Evolutionary conservation across 2,797 vertebrate genomes (phyloP).

Genomic region (Protonibea diacanthus): DNA sequence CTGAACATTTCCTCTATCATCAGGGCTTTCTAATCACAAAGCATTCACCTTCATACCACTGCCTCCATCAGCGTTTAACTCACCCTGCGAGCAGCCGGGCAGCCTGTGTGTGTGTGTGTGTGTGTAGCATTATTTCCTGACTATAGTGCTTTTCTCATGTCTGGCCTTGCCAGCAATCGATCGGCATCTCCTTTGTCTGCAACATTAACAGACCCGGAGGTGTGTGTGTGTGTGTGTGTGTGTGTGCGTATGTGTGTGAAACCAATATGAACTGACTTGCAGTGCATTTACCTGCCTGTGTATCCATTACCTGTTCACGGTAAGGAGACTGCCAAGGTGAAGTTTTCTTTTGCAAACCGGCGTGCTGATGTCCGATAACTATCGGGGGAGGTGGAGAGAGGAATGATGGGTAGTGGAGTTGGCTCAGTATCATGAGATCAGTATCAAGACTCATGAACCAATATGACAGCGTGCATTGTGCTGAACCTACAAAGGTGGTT

Average conservation of each 20-base stretch:
- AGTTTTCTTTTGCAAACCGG: constrained; percentile 54
- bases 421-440: constrained; percentile 46
- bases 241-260: constrained; percentile 51
- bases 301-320: constrained; percentile 75
- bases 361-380: constrained; percentile 64
- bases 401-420: constrained; percentile 63
- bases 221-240: constrained; percentile 52
- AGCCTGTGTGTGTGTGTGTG: constrained; percentile 7
- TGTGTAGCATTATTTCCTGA: constrained; percentile 67
- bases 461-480: background rate
- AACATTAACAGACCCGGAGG: constrained; percentile 74
- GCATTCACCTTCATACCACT: constrained; percentile 75
- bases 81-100: constrained; percentile 48
- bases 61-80: constrained; percentile 75
- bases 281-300: constrained; percentile 67
- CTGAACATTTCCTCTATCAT: constrained; percentile 76
- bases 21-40: constrained; percentile 75
- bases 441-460: constrained; percentile 27
- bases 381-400: constrained; percentile 38
- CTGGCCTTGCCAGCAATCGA: constrained; percentile 76
- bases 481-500: background rate
- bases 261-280: constrained; percentile 67
- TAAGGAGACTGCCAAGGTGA: constrained; percentile 74
- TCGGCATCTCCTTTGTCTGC: constrained; percentile 77
- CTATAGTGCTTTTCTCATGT: constrained; percentile 70